Conservation (phyloP, 2,797 vertebrate species). For the Natrix natrix region DNA sequence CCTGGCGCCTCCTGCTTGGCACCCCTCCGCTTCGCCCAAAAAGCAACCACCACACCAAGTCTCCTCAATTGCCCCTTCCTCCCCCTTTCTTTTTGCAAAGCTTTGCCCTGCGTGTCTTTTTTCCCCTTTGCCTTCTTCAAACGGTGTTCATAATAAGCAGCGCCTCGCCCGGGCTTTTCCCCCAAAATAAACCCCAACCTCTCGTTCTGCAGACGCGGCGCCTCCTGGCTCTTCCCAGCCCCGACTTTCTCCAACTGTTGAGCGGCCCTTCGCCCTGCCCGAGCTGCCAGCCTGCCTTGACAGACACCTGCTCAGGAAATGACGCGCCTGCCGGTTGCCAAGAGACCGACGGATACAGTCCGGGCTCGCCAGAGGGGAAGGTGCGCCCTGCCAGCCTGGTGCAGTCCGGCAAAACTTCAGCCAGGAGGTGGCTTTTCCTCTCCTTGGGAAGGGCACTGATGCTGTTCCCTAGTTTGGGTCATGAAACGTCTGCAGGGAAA, state of each 20-base stretch:
- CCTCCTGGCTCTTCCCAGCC: background rate
- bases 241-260: slow-evolving; percentile 9
- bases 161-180: background rate
- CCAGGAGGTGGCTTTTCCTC: background rate
- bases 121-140: background rate
- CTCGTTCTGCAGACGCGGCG: background rate
- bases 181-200: background rate
- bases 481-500: background rate
- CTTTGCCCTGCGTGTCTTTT: background rate
- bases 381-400: no score
- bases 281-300: slow-evolving; percentile 13
- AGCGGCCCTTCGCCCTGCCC: background rate
- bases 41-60: background rate
- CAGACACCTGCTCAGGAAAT: slow-evolving; percentile 68
- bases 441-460: background rate
- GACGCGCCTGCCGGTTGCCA: slow-evolving; percentile 69
- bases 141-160: rapidly evolving
- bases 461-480: background rate
- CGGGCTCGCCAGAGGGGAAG: slow-evolving; percentile 1
- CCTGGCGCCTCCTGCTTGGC: background rate
- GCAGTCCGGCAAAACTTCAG: background rate
- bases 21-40: background rate
- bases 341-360: slow-evolving; percentile 71
- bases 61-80: background rate
- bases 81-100: background rate